Evolutionary conservation across 2,113 vertebrate species (phyloP).

Genomic region (Bungarus multicinctus): DNA sequence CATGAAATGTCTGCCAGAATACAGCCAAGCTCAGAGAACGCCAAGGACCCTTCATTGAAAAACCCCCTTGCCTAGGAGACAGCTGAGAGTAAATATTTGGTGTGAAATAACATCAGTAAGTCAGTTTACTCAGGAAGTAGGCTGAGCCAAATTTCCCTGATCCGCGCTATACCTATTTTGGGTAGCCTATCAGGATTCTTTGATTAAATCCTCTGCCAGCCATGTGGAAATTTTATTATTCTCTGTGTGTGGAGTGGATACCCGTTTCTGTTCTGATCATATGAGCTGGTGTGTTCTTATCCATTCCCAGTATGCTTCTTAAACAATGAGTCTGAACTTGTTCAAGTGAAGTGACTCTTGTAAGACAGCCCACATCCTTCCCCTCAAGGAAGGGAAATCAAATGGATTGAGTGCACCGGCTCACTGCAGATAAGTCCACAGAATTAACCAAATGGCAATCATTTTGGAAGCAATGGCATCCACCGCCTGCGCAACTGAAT

Average conservation of each 20-base stretch:
- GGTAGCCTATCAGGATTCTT: not conserved
- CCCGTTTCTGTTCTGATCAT: not conserved
- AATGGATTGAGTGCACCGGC: fast-evolving
- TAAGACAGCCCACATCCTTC: not conserved
- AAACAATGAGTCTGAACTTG: not conserved
- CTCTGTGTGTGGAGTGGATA: not conserved
- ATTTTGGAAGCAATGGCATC: not conserved
- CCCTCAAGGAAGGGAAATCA: not conserved
- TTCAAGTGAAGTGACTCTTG: not conserved
- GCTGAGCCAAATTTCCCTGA: not conserved
- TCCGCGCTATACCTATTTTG: not conserved
- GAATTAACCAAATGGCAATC: conserved; percentile 2
- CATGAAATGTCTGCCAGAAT: not conserved
- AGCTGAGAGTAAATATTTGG: not conserved
- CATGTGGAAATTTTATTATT: not conserved
- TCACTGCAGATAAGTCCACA: not conserved
- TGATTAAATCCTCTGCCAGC: not conserved
- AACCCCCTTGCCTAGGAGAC: not conserved
- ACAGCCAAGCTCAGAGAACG: not conserved
- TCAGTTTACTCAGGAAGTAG: not conserved
- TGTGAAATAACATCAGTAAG: not conserved
- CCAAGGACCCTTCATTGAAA: not conserved
- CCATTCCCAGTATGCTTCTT: not conserved
- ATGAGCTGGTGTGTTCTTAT: not conserved
- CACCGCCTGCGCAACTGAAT: fast-evolving